phyloP scores from a whole-genome alignment of 2,888 invertebrate genomes.

The Lasius platythorax region DNA sequence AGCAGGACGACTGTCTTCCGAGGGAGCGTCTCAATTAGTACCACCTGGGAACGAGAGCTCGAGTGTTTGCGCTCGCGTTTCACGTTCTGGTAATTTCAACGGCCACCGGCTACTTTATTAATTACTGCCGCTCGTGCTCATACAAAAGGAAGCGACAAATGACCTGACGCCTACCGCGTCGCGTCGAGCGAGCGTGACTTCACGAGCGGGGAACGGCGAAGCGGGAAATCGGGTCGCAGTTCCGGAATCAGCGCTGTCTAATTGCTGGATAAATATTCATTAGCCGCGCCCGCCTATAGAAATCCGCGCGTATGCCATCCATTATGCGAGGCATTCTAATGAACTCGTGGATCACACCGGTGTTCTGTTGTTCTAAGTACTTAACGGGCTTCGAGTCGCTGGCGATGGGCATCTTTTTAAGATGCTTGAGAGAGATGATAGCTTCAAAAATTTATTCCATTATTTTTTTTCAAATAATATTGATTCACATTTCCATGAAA shows the following conservation, averaged over 20 bases:
- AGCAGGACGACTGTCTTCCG: constrained; percentile 82
- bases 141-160: constrained; percentile 7
- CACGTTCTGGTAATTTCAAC: constrained; percentile 80
- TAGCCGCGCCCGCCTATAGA: constrained; percentile 57
- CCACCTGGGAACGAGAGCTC: constrained; percentile 68
- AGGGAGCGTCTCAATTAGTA: constrained; percentile 85
- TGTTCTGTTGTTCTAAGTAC: constrained; percentile 50
- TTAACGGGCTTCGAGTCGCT: constrained; percentile 34
- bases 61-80: constrained; percentile 81
- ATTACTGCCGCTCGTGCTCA: constrained; percentile 63
- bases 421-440: background rate
- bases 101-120: constrained; percentile 71
- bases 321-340: constrained; percentile 67
- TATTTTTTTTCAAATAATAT: background rate
- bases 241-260: constrained; percentile 59
- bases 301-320: constrained; percentile 59
- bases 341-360: constrained; percentile 52
- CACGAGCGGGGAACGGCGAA: constrained; percentile 34
- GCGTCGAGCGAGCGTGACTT: constrained; percentile 7
- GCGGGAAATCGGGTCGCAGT: constrained; percentile 39
- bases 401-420: constrained; percentile 18
- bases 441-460: background rate
- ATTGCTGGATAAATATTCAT: constrained; percentile 65
- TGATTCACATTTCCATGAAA: background rate
- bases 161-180: background rate